Evolutionary conservation across 2,797 vertebrate genomes (phyloP).

Genomic region (Coregonus sp.): DNA sequence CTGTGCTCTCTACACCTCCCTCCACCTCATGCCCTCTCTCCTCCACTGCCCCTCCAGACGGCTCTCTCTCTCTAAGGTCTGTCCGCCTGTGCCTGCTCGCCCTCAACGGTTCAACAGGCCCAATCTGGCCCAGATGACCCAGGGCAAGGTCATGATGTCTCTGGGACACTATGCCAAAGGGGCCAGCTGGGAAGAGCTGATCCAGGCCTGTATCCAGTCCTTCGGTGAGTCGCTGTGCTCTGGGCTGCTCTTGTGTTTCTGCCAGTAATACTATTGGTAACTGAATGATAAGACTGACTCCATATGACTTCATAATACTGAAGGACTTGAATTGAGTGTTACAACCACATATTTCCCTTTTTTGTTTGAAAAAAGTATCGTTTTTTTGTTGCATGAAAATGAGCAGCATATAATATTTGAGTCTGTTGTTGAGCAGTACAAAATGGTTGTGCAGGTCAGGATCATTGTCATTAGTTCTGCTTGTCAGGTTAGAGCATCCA

Average conservation of each 20-base stretch:
- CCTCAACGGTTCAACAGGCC: slow-evolving; percentile 76
- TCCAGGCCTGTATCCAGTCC: slow-evolving; percentile 89
- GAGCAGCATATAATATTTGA: not conserved
- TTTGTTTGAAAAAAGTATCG: too few species aligned
- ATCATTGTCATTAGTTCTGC: not conserved
- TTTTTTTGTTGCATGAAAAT: not conserved
- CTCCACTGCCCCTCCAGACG: slow-evolving; percentile 76
- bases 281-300: not conserved
- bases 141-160: slow-evolving; percentile 78
- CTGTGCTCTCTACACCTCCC: slow-evolving; percentile 8
- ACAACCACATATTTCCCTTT: not conserved
- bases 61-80: slow-evolving; percentile 76
- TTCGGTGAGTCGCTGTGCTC: slow-evolving; percentile 84
- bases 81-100: slow-evolving; percentile 74
- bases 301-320: not conserved
- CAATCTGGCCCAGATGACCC: slow-evolving; percentile 73
- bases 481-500: not conserved
- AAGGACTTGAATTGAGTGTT: not conserved
- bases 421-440: not conserved
- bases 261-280: not conserved
- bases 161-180: slow-evolving; percentile 89
- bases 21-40: slow-evolving; percentile 37
- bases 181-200: slow-evolving; percentile 90
- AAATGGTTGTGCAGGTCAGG: not conserved
- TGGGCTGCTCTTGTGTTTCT: not conserved